Evolutionary conservation across 1,140 invertebrate genomes (phyloP).

Genomic region (Planococcus citri): DNA sequence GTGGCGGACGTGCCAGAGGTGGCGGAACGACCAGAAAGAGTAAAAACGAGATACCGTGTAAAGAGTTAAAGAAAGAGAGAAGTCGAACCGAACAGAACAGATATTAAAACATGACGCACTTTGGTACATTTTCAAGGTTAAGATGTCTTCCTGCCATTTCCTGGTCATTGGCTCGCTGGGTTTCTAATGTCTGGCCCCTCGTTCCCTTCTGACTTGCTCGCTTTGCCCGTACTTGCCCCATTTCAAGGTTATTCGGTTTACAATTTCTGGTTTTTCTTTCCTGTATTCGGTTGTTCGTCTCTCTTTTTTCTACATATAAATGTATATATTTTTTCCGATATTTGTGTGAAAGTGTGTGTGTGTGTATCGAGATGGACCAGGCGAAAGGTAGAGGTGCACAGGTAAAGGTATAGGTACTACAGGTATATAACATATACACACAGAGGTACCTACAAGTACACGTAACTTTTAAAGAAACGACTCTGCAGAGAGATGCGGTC

Average conservation of each 20-base stretch:
- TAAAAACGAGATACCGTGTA: slow-evolving; percentile 12
- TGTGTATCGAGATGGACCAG: no score
- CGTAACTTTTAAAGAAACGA: no score
- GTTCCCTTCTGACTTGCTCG: neutral
- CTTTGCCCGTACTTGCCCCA: slow-evolving; percentile 10
- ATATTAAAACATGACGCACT: slow-evolving; percentile 20
- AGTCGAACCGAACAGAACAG: slow-evolving; percentile 21
- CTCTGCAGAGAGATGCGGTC: no score
- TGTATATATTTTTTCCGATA: neutral
- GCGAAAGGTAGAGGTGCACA: no score
- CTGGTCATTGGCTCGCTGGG: slow-evolving; percentile 19
- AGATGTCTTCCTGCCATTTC: slow-evolving; percentile 20
- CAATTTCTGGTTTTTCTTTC: slow-evolving; percentile 19
- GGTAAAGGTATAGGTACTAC: no score
- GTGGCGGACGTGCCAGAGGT: slow-evolving; percentile 11
- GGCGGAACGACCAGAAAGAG: slow-evolving; percentile 12
- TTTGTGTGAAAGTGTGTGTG: no score
- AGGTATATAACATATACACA: no score
- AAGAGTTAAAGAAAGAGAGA: slow-evolving; percentile 23
- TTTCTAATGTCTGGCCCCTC: slow-evolving; percentile 17
- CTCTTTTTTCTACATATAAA: no score
- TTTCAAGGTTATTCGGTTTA: slow-evolving; percentile 18
- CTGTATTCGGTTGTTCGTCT: neutral
- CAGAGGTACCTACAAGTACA: no score
- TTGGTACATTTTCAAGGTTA: slow-evolving; percentile 19